These are phyloP conservation scores for Amphiprion ocellaris DNA, from an alignment of 2,113 vertebrate genomes.

Conservation along the genomic window DNA sequence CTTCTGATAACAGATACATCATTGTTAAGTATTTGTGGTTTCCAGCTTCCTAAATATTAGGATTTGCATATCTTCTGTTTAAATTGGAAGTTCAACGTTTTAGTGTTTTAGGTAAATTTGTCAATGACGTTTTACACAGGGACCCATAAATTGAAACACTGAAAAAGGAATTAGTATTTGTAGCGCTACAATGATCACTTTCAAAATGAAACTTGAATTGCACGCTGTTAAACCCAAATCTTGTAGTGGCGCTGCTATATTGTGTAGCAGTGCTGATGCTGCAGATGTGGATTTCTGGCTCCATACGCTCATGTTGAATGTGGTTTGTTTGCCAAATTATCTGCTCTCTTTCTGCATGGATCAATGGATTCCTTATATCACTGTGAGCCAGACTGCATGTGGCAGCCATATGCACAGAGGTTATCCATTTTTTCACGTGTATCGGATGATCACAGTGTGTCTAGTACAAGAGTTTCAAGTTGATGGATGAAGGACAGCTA, in stretches of 20 bases:
- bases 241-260: background rate
- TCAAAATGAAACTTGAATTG: background rate
- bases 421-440: background rate
- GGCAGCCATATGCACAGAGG: conserved; percentile 11
- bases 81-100: background rate
- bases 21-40: background rate
- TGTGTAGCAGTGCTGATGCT: conserved; percentile 34
- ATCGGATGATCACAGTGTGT: conserved; percentile 26
- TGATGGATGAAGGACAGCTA: conserved; percentile 42
- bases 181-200: background rate
- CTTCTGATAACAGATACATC: background rate
- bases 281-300: conserved; percentile 51
- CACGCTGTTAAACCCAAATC: background rate
- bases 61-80: background rate
- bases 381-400: conserved; percentile 12
- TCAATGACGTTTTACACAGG: no score
- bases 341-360: conserved; percentile 23
- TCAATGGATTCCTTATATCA: conserved; percentile 40
- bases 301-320: conserved; percentile 29
- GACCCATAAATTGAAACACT: no score
- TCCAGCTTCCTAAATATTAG: no score
- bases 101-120: background rate
- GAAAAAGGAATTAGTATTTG: background rate
- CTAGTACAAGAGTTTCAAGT: background rate
- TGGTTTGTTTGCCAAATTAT: conserved; percentile 59